Base-by-base conservation (phyloP, 2,797 vertebrate genomes). In the Cephalopachus bancanus region DNA sequence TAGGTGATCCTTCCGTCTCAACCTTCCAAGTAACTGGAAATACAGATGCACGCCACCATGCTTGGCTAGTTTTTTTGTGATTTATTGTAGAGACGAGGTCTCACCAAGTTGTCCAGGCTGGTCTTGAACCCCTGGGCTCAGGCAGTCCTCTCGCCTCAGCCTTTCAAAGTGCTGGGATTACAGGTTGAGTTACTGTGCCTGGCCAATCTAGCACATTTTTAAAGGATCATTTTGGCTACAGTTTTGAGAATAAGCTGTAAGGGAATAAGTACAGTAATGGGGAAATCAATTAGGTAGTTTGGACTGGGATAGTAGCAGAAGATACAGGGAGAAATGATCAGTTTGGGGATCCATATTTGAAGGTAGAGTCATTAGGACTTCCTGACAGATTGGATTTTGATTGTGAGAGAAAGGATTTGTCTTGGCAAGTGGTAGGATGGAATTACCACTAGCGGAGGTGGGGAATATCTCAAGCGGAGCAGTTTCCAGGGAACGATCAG, bases 321-420 rank as follows among this genome's bases (percentile, higher is more conserved):
- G 37, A 75, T 60, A 3, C 91, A 44, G 65, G 15, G 55, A 74
- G 26, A 93, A 90, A 30, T 51, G 33, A 19, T 71, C 65, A 60
- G 62, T 71, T 76, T 69, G 0, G 11, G n/a, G 20, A 49, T 62
- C 53, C 12, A 37, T 60, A 65, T 65, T 59, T 84, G 57, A 89
- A 85, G 12, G 11, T 75, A 76, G 65, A 90, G 28, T n/a, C 10
- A 22, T 79, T 59, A n/a, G 19, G 26, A 67, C 86, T 81, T 86
- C 59, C 67, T 16, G n/a, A 17, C 11, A 72, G 55, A 51, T 65
- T 64, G 72, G 55, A 65, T 79, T 22, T 96, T 20, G 44, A 44
- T 89, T 79, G 28, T 67, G 51, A 85, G 72, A 60, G 59, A 81
- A 74, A 62, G 33, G 72, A 64, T 89, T 91, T 74, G n/a, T 83